These are phyloP conservation scores for Brachionus manjavacas DNA, from an alignment of 1,140 invertebrate genomes.

Conservation along the genomic window DNA sequence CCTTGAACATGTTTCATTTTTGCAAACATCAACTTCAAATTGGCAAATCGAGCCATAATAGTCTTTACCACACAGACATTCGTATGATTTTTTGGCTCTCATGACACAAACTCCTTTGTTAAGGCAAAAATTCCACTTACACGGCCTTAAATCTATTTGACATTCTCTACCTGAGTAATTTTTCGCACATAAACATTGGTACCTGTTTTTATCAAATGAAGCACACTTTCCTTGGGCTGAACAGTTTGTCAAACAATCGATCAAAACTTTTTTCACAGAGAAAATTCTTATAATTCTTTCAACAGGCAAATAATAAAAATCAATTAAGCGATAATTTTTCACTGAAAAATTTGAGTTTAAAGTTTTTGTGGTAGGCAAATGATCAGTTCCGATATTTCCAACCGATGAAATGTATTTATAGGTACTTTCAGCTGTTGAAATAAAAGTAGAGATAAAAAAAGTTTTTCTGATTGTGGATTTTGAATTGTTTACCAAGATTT, in stretches of 20 bases:
- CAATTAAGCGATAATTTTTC: neutral
- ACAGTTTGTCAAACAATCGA: neutral
- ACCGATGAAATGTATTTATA: no score
- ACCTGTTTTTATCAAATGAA: neutral
- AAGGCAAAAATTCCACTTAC: neutral
- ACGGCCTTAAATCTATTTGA: neutral
- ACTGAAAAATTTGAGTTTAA: no score
- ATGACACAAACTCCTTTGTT: neutral
- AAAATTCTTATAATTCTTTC: neutral
- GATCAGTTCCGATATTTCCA: no score
- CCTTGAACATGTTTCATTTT: neutral
- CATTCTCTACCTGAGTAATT: neutral
- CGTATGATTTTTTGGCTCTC: neutral
- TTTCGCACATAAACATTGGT: neutral
- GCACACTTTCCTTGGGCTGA: neutral
- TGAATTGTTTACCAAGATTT: neutral
- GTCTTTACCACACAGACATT: neutral
- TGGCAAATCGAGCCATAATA: neutral
- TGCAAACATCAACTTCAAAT: neutral
- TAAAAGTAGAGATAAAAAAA: no score
- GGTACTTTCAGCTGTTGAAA: no score
- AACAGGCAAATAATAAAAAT: neutral
- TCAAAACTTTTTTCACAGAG: neutral
- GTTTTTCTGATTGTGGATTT: no score
- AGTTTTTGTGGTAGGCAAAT: no score